These are phyloP conservation scores for Leptopilina myrica DNA, from an alignment of 2,888 invertebrate genomes.

Conservation along the genomic window DNA sequence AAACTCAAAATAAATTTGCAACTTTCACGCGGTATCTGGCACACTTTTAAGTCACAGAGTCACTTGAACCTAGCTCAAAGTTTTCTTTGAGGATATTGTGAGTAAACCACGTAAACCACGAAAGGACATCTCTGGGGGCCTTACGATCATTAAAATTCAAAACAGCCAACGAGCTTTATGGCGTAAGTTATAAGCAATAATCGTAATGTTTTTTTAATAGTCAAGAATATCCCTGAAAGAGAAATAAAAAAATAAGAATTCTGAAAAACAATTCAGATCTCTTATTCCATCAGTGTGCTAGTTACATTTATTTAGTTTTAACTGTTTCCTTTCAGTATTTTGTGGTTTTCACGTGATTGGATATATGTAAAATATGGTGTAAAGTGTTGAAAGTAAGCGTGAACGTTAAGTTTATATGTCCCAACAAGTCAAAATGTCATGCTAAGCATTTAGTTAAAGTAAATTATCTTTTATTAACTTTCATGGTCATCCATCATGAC, in stretches of 20 bases:
- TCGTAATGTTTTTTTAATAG: conserved; percentile 33
- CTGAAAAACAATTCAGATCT: conserved; percentile 17
- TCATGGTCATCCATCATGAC: conserved; percentile 33
- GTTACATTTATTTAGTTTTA: conserved; percentile 16
- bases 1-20: not conserved
- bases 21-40: not conserved
- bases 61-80: conserved; percentile 12
- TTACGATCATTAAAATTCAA: conserved; percentile 27
- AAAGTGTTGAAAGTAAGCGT: conserved; percentile 30
- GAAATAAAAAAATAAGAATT: conserved; percentile 1
- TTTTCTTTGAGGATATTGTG: conserved; percentile 6
- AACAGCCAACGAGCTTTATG: conserved; percentile 10
- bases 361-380: conserved; percentile 33
- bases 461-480: conserved; percentile 36
- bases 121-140: conserved; percentile 21
- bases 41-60: not conserved
- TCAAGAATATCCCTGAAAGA: conserved; percentile 7
- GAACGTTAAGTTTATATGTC: conserved; percentile 30
- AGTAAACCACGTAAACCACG: conserved; percentile 37
- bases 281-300: conserved; percentile 4
- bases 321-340: not conserved
- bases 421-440: conserved; percentile 34
- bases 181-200: conserved; percentile 23
- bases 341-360: conserved; percentile 26
- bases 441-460: conserved; percentile 26